Percentiles rank a stretch among this genome's conserved stretches.
phyloP scores from a whole-genome alignment of 2,888 invertebrate genomes.

The Ectropis crepuscularia region DNA sequence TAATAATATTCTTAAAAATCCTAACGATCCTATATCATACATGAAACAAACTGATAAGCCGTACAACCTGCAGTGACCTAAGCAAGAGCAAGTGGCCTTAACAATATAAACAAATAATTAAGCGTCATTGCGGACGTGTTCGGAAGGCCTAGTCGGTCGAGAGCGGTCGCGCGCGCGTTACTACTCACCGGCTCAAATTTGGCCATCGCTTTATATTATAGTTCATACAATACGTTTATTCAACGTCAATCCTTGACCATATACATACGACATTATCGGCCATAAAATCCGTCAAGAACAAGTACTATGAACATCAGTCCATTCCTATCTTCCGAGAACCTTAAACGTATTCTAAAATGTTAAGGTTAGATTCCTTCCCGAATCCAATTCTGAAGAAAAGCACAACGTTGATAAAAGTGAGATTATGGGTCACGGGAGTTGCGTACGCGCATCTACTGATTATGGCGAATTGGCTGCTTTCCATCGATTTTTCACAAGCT shows the following conservation, averaged over 20 bases:
- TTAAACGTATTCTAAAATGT: conserved; percentile 44
- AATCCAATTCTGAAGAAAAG: conserved; percentile 52
- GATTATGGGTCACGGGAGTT: conserved; percentile 58
- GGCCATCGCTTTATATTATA: conserved; percentile 11
- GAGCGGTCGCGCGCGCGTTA: conserved; percentile 25
- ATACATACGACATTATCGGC: conserved; percentile 42
- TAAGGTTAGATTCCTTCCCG: conserved; percentile 45
- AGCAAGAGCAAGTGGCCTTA: conserved; percentile 33
- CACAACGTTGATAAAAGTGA: conserved; percentile 57
- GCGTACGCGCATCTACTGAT: conserved; percentile 54
- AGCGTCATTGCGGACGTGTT: conserved; percentile 18
- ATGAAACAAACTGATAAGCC: no score
- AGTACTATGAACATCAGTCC: conserved; percentile 28
- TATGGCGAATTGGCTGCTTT: conserved; percentile 54
- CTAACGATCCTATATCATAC: no score
- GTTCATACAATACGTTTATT: conserved; percentile 11
- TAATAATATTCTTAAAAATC: no score
- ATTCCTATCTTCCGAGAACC: conserved; percentile 12
- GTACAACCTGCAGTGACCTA: conserved; percentile 9
- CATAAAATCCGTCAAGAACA: conserved; percentile 34
- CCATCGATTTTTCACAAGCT: conserved; percentile 62
- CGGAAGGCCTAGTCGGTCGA: conserved; percentile 14
- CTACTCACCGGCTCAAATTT: conserved; percentile 20
- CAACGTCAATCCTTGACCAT: conserved; percentile 33
- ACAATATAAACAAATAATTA: conserved; percentile 41